Evolutionary conservation across 2,113 vertebrate species (phyloP).

Genomic region (Indicator maculatus): DNA sequence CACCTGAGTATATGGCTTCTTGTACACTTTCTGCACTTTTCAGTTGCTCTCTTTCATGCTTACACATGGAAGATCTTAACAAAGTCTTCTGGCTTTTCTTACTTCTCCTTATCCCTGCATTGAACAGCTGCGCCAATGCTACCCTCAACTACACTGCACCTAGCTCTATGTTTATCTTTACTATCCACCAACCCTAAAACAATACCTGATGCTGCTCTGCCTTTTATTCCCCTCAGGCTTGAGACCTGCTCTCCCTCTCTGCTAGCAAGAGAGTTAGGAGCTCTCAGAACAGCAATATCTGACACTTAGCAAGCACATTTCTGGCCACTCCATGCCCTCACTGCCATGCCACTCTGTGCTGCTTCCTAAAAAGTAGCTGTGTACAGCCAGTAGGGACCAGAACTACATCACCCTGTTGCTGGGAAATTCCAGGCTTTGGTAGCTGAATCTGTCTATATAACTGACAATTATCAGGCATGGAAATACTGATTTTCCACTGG

Average conservation of each 20-base stretch:
- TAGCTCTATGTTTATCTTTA: not conserved
- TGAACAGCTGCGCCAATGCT: not conserved
- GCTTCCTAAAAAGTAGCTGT: not conserved
- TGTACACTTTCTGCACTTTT: rapidly evolving
- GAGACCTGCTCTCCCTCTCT: rapidly evolving
- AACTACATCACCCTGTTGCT: not conserved
- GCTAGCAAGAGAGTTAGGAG: not conserved
- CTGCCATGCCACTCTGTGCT: rapidly evolving
- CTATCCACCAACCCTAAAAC: rapidly evolving
- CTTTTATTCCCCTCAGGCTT: not conserved
- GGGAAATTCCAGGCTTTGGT: not conserved
- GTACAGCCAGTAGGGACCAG: not conserved
- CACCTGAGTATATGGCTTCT: rapidly evolving
- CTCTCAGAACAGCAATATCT: not conserved
- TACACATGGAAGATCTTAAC: not conserved
- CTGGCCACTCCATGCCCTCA: not conserved
- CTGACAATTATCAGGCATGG: not conserved
- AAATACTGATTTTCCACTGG: not conserved
- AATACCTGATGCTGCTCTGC: not conserved
- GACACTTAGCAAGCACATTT: rapidly evolving
- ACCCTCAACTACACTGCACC: not conserved
- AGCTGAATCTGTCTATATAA: not conserved
- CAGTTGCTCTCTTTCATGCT: not conserved
- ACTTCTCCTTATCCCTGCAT: not conserved
- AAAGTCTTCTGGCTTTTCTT: not conserved